Evolutionary conservation across 2,888 invertebrate genomes (phyloP), one percentile per base, ranked within the genome.

Genomic region (Sycophila texana): DNA sequence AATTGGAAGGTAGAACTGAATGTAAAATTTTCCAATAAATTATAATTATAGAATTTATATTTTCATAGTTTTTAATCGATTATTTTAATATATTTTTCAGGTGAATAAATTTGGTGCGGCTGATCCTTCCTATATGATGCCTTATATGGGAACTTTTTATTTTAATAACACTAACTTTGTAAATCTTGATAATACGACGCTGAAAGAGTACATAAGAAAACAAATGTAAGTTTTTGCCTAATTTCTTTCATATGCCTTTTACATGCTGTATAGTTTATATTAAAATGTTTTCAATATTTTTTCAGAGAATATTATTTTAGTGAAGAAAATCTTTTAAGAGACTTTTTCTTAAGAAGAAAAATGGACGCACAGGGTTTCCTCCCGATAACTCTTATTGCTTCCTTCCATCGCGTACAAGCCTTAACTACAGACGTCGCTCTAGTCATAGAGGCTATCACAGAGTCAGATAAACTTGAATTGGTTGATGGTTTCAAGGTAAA

Each of bases 221-320:
- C 98, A 98, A 92, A 96, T 98, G 97, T 97, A 91, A 95, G 95
- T 94, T 82, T 63, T 22, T 2, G 58, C 30, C 39, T 49, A 77
- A 53, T 57, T 39, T 16, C 26, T 66, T 73, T 81, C 49, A 74
- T 49, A 26, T 58, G 20, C 81, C 39, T 18, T 2, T 49, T 26
- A 55, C 10, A 26, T 57, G 60, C 67, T 70, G 16, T 61, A 1
- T 39, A 39, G 0, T 10, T 10, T 26, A 49, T 51, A 13, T 51
- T 26, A 22, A 13, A 55, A n/a, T 18, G n/a, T 63, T 82, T 80
- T 84, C 83, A n/a, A 26, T 61, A 18, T 82, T 83, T 79, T 92
- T 93, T 57, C 93, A 99, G 99, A 89, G 99, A 99, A 92, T 99
- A 99, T 92, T 99, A 99, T 94, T 99, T 99, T 92, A 98, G 98